phyloP scores from a whole-genome alignment of 2,888 invertebrate genomes.

The Bibio marci region DNA sequence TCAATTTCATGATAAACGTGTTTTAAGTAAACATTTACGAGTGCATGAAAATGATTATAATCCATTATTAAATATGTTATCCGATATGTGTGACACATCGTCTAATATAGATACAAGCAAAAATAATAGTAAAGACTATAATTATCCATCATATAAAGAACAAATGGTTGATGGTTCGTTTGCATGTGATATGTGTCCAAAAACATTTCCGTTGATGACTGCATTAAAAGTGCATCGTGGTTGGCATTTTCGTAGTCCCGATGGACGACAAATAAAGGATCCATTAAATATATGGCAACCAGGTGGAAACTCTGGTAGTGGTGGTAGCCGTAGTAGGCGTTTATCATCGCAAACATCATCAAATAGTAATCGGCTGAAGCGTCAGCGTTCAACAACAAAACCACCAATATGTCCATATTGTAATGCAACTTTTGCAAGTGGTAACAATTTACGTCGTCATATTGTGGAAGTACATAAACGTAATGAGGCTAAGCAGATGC shows the following conservation, averaged over 20 bases:
- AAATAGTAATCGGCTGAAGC: neutral
- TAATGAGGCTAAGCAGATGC: conserved; percentile 7
- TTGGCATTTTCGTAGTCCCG: conserved; percentile 28
- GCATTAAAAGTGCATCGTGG: conserved; percentile 31
- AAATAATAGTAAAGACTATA: conserved; percentile 1
- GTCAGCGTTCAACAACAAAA: neutral
- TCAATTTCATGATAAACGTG: conserved; percentile 26
- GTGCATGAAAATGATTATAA: conserved; percentile 21
- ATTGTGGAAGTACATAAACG: conserved; percentile 26
- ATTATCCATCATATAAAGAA: conserved; percentile 4
- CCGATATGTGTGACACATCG: neutral
- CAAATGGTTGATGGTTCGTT: conserved; percentile 22
- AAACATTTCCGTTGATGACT: conserved; percentile 27
- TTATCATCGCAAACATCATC: neutral
- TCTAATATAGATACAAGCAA: conserved; percentile 1
- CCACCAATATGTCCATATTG: conserved; percentile 24
- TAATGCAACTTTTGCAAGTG: conserved; percentile 27
- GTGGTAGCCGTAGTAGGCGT: no score
- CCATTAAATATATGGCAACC: conserved; percentile 10
- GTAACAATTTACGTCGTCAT: conserved; percentile 27
- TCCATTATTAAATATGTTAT: conserved; percentile 24
- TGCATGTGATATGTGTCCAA: conserved; percentile 28
- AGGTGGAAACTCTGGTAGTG: conserved; percentile 3
- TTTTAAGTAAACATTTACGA: conserved; percentile 26
- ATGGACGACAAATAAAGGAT: conserved; percentile 24